Evolutionary conservation across 2,797 vertebrate species (phyloP).

Genomic region (Molossus alvarezi): DNA sequence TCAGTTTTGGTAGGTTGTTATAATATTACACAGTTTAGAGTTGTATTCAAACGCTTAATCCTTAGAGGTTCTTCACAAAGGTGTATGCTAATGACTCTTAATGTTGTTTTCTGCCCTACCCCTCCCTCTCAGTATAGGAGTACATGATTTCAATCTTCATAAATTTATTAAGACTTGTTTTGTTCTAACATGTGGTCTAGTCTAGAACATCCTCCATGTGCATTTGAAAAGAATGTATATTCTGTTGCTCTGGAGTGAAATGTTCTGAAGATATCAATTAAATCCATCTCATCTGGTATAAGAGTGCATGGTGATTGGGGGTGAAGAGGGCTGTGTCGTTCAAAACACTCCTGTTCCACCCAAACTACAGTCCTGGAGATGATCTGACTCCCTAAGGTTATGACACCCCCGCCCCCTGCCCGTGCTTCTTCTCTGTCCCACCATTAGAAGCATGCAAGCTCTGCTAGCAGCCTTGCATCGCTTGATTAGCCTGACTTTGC

Average conservation of each 20-base stretch:
- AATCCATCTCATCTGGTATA: neutral
- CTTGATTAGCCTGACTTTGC: slow-evolving; percentile 10
- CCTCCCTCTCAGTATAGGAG: neutral
- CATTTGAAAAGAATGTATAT: neutral
- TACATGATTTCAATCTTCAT: neutral
- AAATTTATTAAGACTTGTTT: neutral
- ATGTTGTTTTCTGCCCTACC: neutral
- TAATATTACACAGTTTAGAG: neutral
- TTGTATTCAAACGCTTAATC: neutral
- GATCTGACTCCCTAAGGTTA: neutral
- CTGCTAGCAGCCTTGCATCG: neutral
- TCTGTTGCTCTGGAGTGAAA: neutral
- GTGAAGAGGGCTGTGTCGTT: neutral
- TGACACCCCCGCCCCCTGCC: too few species aligned
- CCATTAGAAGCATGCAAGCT: neutral
- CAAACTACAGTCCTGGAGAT: neutral
- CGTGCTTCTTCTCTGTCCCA: neutral
- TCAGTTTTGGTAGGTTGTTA: slow-evolving; percentile 50
- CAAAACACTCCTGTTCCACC: neutral
- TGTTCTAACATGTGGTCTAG: neutral
- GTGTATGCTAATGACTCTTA: neutral
- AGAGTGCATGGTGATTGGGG: neutral
- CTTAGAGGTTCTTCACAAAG: slow-evolving; percentile 3
- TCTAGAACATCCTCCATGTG: neutral
- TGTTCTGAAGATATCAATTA: neutral